These are phyloP conservation scores for Bhutanitis thaidina DNA, from an alignment of 2,888 invertebrate genomes.

Conservation along the genomic window DNA sequence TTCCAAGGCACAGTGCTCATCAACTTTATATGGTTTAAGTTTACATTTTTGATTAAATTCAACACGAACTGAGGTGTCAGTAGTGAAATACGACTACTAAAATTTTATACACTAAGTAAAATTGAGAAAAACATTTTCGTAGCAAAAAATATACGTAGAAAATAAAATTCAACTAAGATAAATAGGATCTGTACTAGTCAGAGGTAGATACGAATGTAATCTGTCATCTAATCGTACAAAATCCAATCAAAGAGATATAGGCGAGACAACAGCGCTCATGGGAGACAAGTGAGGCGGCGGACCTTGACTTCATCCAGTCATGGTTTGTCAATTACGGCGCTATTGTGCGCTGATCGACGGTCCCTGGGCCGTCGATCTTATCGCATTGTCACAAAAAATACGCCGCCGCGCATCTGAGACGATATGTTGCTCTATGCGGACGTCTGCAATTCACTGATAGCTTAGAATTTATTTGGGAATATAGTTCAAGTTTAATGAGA, in stretches of 20 bases:
- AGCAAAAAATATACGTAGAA: background rate
- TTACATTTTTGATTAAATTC: no score
- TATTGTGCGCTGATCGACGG: conserved; percentile 54
- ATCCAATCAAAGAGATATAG: conserved; percentile 21
- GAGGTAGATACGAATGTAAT: conserved; percentile 2
- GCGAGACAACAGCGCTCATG: conserved; percentile 29
- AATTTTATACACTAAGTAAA: no score
- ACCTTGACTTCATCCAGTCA: conserved; percentile 71
- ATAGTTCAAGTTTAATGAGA: no score
- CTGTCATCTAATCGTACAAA: conserved; percentile 13
- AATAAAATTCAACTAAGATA: background rate
- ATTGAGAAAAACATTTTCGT: no score
- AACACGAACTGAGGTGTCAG: no score
- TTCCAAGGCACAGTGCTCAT: no score
- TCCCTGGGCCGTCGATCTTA: conserved; percentile 49
- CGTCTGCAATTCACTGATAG: background rate
- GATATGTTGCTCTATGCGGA: background rate
- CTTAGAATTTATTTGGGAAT: background rate
- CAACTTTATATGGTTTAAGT: no score
- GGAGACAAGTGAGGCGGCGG: conserved; percentile 42
- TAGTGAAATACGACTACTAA: no score
- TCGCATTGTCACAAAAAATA: conserved; percentile 56
- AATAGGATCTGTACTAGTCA: background rate
- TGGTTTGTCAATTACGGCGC: conserved; percentile 72
- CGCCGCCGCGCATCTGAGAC: conserved; percentile 20